A percentile compares a stretch with the other conserved stretches of the same genome.
Evolutionary conservation across 2,113 vertebrate species (phyloP).

Genomic region (Cranoglanis bouderius): DNA sequence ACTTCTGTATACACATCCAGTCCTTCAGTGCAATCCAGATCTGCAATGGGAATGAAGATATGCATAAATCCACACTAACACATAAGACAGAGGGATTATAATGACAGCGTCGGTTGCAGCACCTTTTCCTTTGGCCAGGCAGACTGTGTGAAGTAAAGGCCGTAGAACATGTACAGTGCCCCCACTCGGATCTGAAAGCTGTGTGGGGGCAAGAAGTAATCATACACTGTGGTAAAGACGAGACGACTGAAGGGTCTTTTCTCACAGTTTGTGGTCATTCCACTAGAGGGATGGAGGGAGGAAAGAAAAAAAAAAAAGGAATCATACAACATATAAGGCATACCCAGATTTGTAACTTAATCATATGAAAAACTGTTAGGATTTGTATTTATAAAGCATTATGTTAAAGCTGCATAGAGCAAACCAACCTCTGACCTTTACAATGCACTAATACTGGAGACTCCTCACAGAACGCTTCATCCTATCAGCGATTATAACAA

Average conservation of each 20-base stretch:
- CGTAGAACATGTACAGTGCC: slow-evolving; percentile 88
- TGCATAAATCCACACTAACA: background rate
- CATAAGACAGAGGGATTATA: background rate
- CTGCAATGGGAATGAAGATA: slow-evolving; percentile 58
- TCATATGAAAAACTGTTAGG: background rate
- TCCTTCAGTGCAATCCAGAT: slow-evolving; percentile 85
- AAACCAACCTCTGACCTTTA: background rate
- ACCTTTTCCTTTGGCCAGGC: slow-evolving; percentile 84
- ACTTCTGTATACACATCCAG: slow-evolving; percentile 79
- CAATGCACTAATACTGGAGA: too few species aligned
- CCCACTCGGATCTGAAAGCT: slow-evolving; percentile 91
- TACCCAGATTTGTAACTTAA: background rate
- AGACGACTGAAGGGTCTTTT: slow-evolving; percentile 77
- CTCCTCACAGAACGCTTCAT: too few species aligned
- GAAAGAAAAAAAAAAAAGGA: background rate
- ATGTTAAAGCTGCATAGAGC: background rate
- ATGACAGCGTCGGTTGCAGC: background rate
- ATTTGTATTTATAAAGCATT: background rate
- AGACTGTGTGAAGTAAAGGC: slow-evolving; percentile 81
- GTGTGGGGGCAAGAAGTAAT: slow-evolving; percentile 86
- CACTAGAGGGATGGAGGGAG: slow-evolving; percentile 68
- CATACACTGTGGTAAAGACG: slow-evolving; percentile 75
- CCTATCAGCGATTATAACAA: too few species aligned
- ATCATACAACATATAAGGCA: background rate
- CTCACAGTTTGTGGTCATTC: slow-evolving; percentile 75